Conservation (phyloP, 2,797 vertebrate species). For the Fundulus diaphanus region DNA sequence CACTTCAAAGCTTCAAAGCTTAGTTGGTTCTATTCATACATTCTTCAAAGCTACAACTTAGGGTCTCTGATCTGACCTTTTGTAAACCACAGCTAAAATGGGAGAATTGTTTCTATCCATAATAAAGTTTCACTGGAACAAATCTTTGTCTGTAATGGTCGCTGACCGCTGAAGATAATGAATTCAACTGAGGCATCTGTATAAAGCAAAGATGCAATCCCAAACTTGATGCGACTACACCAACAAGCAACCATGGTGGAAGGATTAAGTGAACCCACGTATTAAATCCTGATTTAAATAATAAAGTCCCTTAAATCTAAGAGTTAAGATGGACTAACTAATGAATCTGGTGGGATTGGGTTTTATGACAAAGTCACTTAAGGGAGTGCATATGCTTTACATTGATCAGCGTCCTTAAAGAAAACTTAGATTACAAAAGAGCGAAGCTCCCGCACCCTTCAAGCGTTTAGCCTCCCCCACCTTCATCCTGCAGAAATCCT, state of each 20-base stretch:
- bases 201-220: not conserved
- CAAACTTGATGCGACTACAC: not conserved
- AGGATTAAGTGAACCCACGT: not conserved
- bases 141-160: no score
- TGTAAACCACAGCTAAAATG: no score
- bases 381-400: not conserved
- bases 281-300: slow-evolving; percentile 28
- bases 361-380: slow-evolving; percentile 10
- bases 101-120: no score
- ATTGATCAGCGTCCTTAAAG: slow-evolving; percentile 9
- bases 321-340: slow-evolving; percentile 5
- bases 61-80: no score
- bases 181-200: not conserved
- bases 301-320: slow-evolving; percentile 36
- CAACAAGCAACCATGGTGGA: not conserved
- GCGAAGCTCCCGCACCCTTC: slow-evolving; percentile 6
- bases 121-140: no score
- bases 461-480: slow-evolving; percentile 44
- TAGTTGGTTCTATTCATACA: no score
- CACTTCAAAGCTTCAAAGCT: no score
- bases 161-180: not conserved
- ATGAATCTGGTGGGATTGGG: slow-evolving; percentile 15
- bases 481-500: slow-evolving; percentile 35
- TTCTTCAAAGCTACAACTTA: no score
- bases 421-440: slow-evolving; percentile 9